Percentiles rank a stretch among this genome's conserved stretches.
Conservation (phyloP, 2,113 vertebrate genomes). For the Corydoras maculifer region DNA sequence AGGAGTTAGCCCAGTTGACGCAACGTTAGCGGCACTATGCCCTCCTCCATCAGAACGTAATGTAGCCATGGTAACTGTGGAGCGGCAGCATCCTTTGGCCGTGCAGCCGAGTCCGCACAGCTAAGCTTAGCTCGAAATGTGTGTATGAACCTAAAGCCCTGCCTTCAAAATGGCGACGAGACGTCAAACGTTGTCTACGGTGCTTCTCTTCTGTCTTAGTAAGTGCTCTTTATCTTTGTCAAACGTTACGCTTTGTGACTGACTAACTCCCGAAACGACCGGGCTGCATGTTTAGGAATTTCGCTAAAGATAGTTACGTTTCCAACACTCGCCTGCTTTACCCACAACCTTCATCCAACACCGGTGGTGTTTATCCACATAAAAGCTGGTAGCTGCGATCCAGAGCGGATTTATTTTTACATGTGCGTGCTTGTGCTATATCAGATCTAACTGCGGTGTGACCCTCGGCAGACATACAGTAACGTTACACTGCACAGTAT, state of each 20-base stretch:
- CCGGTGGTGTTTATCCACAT: too few relatives aligned
- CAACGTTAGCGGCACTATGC: background rate
- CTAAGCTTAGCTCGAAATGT: conserved; percentile 35
- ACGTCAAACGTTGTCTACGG: conserved; percentile 45
- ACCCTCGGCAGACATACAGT: background rate
- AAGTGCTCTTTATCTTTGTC: conserved; percentile 40
- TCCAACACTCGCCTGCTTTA: background rate
- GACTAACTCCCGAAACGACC: background rate
- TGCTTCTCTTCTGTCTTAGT: conserved; percentile 56
- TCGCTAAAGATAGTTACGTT: background rate
- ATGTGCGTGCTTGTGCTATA: background rate
- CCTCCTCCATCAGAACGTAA: conserved; percentile 47
- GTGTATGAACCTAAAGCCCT: conserved; percentile 19
- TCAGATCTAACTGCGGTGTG: background rate
- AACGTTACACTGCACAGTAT: conserved; percentile 1
- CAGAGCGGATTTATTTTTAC: background rate
- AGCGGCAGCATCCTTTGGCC: conserved; percentile 63
- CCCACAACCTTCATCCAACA: background rate
- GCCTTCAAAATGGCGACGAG: conserved; percentile 67
- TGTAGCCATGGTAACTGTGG: conserved; percentile 69
- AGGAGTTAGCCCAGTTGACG: background rate
- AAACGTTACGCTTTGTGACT: background rate
- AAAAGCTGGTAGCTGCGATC: too few relatives aligned
- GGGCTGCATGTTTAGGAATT: background rate
- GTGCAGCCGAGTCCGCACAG: conserved; percentile 42